These are phyloP conservation scores for Bucorvus abyssinicus DNA, from an alignment of 2,797 vertebrate species.

Conservation along the genomic window DNA sequence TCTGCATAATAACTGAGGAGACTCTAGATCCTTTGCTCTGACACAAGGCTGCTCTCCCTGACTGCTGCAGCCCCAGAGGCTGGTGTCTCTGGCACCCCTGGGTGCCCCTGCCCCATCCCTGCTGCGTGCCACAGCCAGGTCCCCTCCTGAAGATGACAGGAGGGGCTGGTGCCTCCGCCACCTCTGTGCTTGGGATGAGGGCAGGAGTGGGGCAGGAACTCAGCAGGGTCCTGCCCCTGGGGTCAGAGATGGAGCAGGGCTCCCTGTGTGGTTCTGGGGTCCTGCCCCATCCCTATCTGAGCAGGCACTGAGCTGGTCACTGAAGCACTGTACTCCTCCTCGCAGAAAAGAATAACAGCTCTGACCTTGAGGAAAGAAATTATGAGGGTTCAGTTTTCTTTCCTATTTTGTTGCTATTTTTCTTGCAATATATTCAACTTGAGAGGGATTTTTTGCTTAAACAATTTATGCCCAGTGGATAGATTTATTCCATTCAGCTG, in stretches of 20 bases:
- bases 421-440: constrained; percentile 66
- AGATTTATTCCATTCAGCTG: constrained; percentile 47
- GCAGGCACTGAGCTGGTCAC: constrained; percentile 21
- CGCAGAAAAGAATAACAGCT: constrained; percentile 5
- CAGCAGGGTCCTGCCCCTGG: background rate
- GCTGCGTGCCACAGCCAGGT: background rate
- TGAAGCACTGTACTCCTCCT: constrained; percentile 16
- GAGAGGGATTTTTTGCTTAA: constrained; percentile 67
- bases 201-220: accelerated
- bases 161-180: too few species aligned
- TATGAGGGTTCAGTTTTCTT: constrained; percentile 34
- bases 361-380: constrained; percentile 69
- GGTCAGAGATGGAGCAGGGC: background rate
- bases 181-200: background rate
- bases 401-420: constrained; percentile 41
- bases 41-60: background rate
- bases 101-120: background rate
- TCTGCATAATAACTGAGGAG: constrained; percentile 32
- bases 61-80: background rate
- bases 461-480: constrained; percentile 53
- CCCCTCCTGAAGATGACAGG: background rate
- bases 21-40: background rate
- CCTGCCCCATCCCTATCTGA: background rate
- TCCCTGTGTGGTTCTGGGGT: background rate
- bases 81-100: background rate